Base-by-base conservation (phyloP, 2,888 invertebrate genomes). In the Andrena hattorfiana region DNA sequence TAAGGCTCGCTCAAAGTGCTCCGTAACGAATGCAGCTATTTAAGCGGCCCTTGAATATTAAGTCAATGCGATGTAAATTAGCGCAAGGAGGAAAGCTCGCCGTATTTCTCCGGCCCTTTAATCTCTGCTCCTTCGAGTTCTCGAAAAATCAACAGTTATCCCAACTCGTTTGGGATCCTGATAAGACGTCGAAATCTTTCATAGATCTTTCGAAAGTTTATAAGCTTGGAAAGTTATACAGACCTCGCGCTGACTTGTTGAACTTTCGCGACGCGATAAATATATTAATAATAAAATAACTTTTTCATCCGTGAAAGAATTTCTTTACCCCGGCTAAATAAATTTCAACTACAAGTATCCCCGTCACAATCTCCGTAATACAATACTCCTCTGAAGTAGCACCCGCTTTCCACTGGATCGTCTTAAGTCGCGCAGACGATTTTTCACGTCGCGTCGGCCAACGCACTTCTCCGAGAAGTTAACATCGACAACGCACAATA, bases 401-500 rank as follows among this genome's bases (percentile, higher is more conserved):
- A 1, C 35, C 10, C 2, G 13, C 35, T 13, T 42, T 3, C 35
- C 35, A 10, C 10, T 10, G 35, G 35, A 35, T 56, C 23, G 7
- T 20, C 16, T 20, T n/a, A n/a, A 0, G 32, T 35, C 63, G 35
- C 23, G 10, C 30, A 1, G 10, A 13, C 48, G n/a, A 20, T 20
- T 1, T 48, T n/a, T 13, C 48, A 7, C 60, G 10, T 20, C 49
- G 10, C 26, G 13, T 59, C 16, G 20, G 13, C 32, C 32, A 56
- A 32, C 64, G 42, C 26, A 60, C 62, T 49, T 75, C 76, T 48
- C 23, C 7, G 35, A 48, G 59, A 63, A 42, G 26, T 72, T 56
- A 60, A 59, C 60, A 28, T n/a, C 81, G 81, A 83, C 81, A 83
- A 85, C 74, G 74, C 76, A 79, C 72, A 78, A 81, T 66, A 81